phyloP scores from a whole-genome alignment of 2,113 vertebrate species.

The Hemiscyllium ocellatum region DNA sequence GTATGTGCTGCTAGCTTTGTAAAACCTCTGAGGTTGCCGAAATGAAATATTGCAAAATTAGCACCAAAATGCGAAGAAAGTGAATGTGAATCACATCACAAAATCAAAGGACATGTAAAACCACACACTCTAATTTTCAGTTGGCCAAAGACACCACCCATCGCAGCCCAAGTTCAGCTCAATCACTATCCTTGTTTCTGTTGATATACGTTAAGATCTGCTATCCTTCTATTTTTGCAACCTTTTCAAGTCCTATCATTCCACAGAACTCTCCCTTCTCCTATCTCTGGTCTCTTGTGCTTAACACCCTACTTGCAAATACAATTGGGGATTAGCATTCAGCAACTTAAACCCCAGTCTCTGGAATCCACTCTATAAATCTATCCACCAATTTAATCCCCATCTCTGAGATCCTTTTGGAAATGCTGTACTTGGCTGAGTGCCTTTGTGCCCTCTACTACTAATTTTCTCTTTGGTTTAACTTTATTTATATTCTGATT shows the following conservation, averaged over 20 bases:
- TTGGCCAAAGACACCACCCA: not conserved
- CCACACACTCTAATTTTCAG: not conserved
- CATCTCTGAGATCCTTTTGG: too few species aligned
- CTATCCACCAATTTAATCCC: not conserved
- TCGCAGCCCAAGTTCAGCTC: not conserved
- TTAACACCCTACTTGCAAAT: not conserved
- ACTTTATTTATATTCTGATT: not conserved
- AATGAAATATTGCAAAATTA: not conserved
- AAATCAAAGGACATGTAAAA: not conserved
- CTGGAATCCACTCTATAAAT: not conserved
- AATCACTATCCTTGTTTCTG: not conserved
- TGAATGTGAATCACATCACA: not conserved
- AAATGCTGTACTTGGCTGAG: too few species aligned
- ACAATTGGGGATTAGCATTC: not conserved
- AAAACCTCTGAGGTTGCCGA: not conserved
- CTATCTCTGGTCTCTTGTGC: not conserved
- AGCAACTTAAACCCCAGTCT: not conserved
- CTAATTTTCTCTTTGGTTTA: not conserved
- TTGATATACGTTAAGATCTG: not conserved
- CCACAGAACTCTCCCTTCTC: not conserved
- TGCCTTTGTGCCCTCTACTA: not conserved
- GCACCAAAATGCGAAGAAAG: not conserved
- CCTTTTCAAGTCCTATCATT: not conserved
- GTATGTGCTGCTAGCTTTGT: not conserved
- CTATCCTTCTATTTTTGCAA: not conserved